Evolutionary conservation across 2,888 invertebrate species (phyloP), one percentile per base, ranked within the genome.

Genomic region (Sminthurides aquaticus): DNA sequence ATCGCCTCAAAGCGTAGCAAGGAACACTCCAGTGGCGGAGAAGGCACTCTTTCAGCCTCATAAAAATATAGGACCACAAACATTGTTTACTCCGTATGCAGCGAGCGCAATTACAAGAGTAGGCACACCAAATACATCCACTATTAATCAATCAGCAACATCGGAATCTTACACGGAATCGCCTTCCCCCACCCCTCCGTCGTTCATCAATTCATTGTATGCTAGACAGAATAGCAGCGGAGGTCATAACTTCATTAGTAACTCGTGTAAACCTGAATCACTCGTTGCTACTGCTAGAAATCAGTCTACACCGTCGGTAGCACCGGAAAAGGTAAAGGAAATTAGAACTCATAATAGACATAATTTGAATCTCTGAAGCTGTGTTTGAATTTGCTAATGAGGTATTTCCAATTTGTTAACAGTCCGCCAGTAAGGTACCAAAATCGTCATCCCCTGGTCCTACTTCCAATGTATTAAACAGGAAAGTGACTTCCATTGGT

Each of bases 31-130:
- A 2, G 15, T 48, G 26, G 26, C 20, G 20, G 49, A 57, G 1
- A 57, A 49, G 24, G 26, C 49, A 27, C 26, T n/a, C 18, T 57
- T 49, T 48, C 58, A 69, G 59, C 69, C 69, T 56, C 69, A 68
- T 18, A 64, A 59, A 34, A 25, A 24, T 25, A 57, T 66, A 25
- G 71, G 61, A 8, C 67, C 74, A 8, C 71, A 71, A 55, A 71
- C 70, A 15, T 64, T 73, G 55, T 72, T 72, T 52, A 73, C 71
- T n/a, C 73, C 73, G 1, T 73, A 73, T 60, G 73, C 74, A 20
- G 71, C 71, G 11, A 75, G 67, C 52, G 69, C 73, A 52, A 75
- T 71, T 28, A 75, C 75, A 15, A 61, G 71, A 43, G 71, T 71
- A 8, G 65, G 67, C 34, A 71, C 72, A 24, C 74, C 74, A 25